phyloP scores from a whole-genome alignment of 2,113 vertebrate genomes.

The Sinocyclocheilus maitianheensis region DNA sequence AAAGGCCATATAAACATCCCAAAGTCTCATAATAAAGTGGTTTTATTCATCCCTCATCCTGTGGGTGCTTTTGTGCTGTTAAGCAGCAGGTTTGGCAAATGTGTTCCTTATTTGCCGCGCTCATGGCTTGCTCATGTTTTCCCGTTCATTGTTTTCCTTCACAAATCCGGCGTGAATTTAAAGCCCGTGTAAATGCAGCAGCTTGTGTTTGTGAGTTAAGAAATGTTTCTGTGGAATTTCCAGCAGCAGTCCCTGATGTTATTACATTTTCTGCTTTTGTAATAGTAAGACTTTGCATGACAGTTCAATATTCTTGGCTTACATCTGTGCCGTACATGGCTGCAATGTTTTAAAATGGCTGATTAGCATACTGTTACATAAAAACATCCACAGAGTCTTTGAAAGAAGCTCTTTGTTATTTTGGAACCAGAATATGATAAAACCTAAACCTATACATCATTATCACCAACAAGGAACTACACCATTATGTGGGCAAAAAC shows the following conservation, averaged over 20 bases:
- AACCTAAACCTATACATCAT: not conserved
- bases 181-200: slow-evolving; percentile 10
- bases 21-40: not conserved
- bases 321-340: not conserved
- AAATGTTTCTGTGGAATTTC: slow-evolving; percentile 13
- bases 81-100: slow-evolving; percentile 23
- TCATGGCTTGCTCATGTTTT: not conserved
- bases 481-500: not conserved
- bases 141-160: not conserved
- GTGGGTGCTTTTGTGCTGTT: not conserved
- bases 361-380: not conserved
- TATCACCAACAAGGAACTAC: not conserved
- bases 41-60: not conserved
- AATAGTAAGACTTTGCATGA: not conserved
- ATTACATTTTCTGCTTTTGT: slow-evolving; percentile 21
- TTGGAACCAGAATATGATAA: not conserved
- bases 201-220: slow-evolving; percentile 1
- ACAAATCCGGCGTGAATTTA: slow-evolving; percentile 13
- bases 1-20: not conserved
- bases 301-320: not conserved
- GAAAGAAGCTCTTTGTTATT: not conserved
- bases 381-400: not conserved
- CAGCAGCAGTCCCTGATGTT: not conserved
- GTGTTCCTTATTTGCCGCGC: not conserved
- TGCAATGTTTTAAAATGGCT: not conserved